Base-by-base conservation (phyloP, 2,888 invertebrate species). In the Autographa pulchrina region DNA sequence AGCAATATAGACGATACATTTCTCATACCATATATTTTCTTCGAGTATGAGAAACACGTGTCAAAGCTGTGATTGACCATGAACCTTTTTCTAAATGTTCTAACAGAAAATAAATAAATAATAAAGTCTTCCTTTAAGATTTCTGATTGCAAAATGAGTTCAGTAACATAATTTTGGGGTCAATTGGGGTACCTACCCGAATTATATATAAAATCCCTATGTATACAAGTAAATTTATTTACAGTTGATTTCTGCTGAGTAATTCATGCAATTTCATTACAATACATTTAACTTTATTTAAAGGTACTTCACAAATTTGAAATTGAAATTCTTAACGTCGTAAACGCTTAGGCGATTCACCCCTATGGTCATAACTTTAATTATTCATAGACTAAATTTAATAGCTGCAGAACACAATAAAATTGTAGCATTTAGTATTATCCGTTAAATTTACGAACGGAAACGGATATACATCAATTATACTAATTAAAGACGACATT, bases 281-380 rank as follows among this genome's bases (percentile, higher is more conserved):
- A 75, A 67, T 68, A 72, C 54, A 56, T 43, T 65, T 2, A 14
- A 52, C 48, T 68, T 67, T 64, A 70, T 74, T 71, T 66, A 76
- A 68, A 70, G 14, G 68, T 43, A 72, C 66, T 74, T 18, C 35
- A 60, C 41, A 81, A 70, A 85, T 86, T 83, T 86, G 78, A 81
- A 85, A 82, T 86, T 83, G 83, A 83, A 86, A 88, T 88, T 77
- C 62, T 61, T 62, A 68, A 59, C 54, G 54, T 48, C 70, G 73
- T 83, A 76, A 82, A 82, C 63, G 77, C 75, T 62, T 68, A 73
- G 16, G 69, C 68, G 61, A 66, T 76, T 74, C 67, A 78, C 72
- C 78, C 75, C 62, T 56, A 48, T 54, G 18, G 43, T 52, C 48
- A n/a, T 48, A 59, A 72, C 43, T 62, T 59, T 43, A 72, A 62